Evolutionary conservation across 2,113 vertebrate species (phyloP).

Genomic region (Prionailurus viverrinus): DNA sequence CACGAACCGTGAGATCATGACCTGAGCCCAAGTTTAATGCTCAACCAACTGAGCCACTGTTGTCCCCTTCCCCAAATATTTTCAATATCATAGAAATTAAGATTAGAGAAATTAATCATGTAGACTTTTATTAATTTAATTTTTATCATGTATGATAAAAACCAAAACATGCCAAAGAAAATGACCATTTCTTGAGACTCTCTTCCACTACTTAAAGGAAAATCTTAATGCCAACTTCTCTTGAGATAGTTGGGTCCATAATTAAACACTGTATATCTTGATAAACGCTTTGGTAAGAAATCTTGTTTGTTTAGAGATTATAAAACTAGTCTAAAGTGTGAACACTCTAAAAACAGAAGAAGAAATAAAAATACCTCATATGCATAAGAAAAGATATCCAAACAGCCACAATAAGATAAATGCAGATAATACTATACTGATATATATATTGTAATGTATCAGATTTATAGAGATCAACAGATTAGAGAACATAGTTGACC

Average conservation of each 20-base stretch:
- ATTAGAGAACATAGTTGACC: background rate
- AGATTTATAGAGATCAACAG: background rate
- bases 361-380: background rate
- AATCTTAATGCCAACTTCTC: constrained; percentile 81
- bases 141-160: background rate
- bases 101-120: background rate
- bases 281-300: constrained; percentile 75
- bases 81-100: background rate
- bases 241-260: constrained; percentile 76
- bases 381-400: background rate
- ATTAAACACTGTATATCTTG: constrained; percentile 79
- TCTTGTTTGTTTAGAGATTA: constrained; percentile 80
- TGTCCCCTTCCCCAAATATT: background rate
- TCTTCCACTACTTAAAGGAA: constrained; percentile 81
- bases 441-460: background rate
- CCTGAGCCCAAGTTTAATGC: no score
- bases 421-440: background rate
- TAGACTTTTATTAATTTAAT: background rate
- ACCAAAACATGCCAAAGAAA: background rate
- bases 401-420: background rate
- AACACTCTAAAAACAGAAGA: constrained; percentile 70
- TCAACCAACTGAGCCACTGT: no score
- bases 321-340: constrained; percentile 65
- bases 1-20: no score
- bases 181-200: constrained; percentile 78